Percentiles rank a stretch among this genome's conserved stretches.
Conservation (phyloP, 1,140 invertebrate genomes). For the Lordiphosa stackelbergi region DNA sequence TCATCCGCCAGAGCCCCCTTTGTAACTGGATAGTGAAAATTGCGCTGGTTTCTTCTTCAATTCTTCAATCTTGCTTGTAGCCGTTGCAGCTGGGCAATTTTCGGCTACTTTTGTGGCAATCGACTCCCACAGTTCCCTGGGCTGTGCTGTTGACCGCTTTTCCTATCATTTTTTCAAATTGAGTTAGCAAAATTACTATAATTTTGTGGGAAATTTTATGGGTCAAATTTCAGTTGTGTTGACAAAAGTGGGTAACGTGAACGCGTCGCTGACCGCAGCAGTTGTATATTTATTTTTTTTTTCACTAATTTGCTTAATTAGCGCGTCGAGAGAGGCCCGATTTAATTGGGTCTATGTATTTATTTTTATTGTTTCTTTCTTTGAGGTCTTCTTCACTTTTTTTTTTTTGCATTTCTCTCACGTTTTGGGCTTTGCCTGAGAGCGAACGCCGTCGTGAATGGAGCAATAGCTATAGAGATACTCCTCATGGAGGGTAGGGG, state of each 20-base stretch:
- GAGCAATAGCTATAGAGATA: conserved; percentile 13
- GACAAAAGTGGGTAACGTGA: conserved; percentile 47
- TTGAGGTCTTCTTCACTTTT: conserved; percentile 43
- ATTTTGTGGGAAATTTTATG: conserved; percentile 73
- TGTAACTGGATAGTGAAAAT: conserved; percentile 65
- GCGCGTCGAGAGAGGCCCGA: conserved; percentile 33
- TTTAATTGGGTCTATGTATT: conserved; percentile 52
- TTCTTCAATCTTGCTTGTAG: conserved; percentile 2
- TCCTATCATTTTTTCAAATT: conserved; percentile 56
- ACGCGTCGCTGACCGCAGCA: conserved; percentile 58
- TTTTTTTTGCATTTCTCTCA: conserved; percentile 66
- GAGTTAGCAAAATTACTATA: conserved; percentile 72
- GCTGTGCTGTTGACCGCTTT: conserved; percentile 16
- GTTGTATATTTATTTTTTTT: conserved; percentile 26
- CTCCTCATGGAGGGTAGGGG: neutral
- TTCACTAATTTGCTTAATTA: conserved; percentile 70
- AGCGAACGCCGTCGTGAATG: conserved; percentile 56
- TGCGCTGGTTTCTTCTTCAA: conserved; percentile 41
- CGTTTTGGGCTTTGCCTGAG: conserved; percentile 55
- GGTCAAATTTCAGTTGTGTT: conserved; percentile 65
- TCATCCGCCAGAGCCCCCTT: conserved; percentile 2
- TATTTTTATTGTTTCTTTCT: conserved; percentile 39
- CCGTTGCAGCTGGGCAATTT: conserved; percentile 34
- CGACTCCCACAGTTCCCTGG: conserved; percentile 53
- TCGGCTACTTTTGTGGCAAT: conserved; percentile 65